Evolutionary conservation across 2,888 invertebrate species (phyloP), one percentile per base, ranked within the genome.

Genomic region (Camponotus fellah): DNA sequence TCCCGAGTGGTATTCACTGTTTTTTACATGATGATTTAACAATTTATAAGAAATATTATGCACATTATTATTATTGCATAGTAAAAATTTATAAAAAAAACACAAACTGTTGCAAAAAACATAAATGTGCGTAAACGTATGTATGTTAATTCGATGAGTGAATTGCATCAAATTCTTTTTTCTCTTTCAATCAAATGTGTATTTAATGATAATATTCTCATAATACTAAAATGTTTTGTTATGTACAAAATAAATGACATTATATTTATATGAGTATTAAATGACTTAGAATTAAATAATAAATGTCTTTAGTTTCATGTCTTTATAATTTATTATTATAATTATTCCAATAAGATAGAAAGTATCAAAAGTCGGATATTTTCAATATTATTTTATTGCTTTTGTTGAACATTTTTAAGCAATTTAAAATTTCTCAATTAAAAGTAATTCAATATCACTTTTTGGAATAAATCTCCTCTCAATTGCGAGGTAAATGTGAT

Each of bases 371-470:
- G n/a, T 46, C 5, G 4, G 14, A n/a, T 66, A 8, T 53, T 66
- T 65, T 17, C 26, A n/a, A 14, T n/a, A 53, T 64, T 32, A 56
- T 56, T 32, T 53, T 10, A 66, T 56, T 12, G 65, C 26, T 17
- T 56, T 10, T 66, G 26, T 66, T n/a, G 26, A 66, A 6, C 3
- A 37, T 37, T 37, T 21, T 40, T n/a, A 69, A 58, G 10, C 1
- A 43, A 56, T 68, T 56, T 40, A n/a, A 26, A 68, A 26, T 8
- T 10, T 40, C 32, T 14, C 10, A 58, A 79, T 34, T 21, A 46
- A 71, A 46, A 71, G 26, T 58, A 46, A 46, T 32, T 77, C 17
- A 58, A 68, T 58, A 77, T 68, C 32, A n/a, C 14, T 43, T 58
- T 17, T 17, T 12, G 17, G 2, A 21, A 65, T 40, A 68, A 68